Base-by-base conservation (phyloP, 2,888 invertebrate genomes). In the Pasiphila rectangulata region DNA sequence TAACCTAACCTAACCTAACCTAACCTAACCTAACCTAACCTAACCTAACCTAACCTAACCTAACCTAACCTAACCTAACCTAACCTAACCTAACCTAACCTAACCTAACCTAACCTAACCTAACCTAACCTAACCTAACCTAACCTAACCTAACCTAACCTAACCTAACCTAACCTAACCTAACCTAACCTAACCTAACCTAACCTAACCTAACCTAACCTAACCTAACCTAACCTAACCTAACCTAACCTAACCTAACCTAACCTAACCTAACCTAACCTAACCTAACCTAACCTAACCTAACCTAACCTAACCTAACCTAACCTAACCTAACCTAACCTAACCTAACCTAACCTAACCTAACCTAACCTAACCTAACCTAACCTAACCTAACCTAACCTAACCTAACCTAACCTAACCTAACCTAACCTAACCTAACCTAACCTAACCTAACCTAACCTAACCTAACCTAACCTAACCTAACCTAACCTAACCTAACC, bases 201-300 rank as follows among this genome's bases (percentile, higher is more conserved):
- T 45, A 50, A 50, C 50, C 50, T 46, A 46, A 51, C 46, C 47
- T 47, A 51, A 51, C 44, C 46, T 43, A 46, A 51, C 46, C 46
- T 40, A 47, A 51, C 46, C 51, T 47, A 50, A 44, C 45, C 40
- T 45, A 50, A 45, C 37, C 45, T 35, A 32, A 45, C 45, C 39
- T 39, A 39, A 39, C 46, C 51, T 46, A 49, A 48, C 53, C 53
- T 49, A 53, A 53, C 53, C 49, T 48, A 49, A 53, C 53, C 48
- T 53, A 53, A 53, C 53, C 49, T 54, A 49, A 54, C 52, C 53
- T 54, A 49, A 54, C 46, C 53, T 49, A 49, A 49, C 49, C 46
- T 46, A 54, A 49, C 53, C 48, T 53, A 53, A 49, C 48, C 53
- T 49, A 49, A 48, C 53, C 53, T 46, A 53, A 53, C 48, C 48